Conservation (phyloP, 2,797 vertebrate species). For the Octomys mimax region DNA sequence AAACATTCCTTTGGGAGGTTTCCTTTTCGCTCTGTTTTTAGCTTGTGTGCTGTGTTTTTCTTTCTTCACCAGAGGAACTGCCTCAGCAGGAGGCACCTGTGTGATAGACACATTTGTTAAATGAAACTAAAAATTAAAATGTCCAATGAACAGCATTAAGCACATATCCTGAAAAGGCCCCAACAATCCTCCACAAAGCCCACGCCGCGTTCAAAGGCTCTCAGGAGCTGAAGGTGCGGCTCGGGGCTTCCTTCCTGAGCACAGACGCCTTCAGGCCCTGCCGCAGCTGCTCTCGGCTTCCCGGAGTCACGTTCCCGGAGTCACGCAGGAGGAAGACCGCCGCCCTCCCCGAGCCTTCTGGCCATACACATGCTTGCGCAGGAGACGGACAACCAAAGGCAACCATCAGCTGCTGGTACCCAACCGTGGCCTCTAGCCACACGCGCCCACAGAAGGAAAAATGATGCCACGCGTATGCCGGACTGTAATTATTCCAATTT, state of each 20-base stretch:
- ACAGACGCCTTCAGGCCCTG: background rate
- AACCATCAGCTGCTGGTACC: background rate
- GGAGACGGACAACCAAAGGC: background rate
- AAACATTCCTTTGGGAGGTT: slow-evolving; percentile 98
- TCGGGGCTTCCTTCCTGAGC: background rate
- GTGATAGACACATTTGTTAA: slow-evolving; percentile 72
- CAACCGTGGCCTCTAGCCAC: background rate
- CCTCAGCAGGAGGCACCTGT: slow-evolving; percentile 89
- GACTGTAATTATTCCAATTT: background rate
- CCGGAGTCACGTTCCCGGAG: background rate
- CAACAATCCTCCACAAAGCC: background rate
- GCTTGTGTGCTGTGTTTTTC: slow-evolving; percentile 92
- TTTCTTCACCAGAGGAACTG: slow-evolving; percentile 92
- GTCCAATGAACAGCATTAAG: background rate
- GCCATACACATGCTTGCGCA: background rate
- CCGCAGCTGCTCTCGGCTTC: background rate
- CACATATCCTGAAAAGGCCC: background rate
- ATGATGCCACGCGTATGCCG: background rate
- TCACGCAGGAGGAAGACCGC: background rate
- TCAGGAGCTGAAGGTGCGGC: background rate
- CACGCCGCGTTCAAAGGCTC: rapidly evolving
- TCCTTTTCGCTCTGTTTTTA: slow-evolving; percentile 95
- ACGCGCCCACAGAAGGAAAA: background rate
- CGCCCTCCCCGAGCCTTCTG: background rate
- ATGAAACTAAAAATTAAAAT: slow-evolving; percentile 8